Conservation (phyloP, 2,888 invertebrate genomes). For the Athripsodes cinereus region DNA sequence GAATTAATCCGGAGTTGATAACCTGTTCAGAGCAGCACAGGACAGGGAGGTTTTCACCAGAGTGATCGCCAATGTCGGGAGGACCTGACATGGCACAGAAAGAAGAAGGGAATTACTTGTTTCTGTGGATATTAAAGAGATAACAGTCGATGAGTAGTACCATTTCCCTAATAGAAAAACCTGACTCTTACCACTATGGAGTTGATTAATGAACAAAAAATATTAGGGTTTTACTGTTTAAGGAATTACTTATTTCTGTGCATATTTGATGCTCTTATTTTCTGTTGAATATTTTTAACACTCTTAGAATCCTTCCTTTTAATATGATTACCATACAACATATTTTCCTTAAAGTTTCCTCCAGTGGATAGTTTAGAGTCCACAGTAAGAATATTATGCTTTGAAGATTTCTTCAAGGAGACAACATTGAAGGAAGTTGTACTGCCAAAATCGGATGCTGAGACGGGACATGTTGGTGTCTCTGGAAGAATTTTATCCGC, state of each 20-base stretch:
- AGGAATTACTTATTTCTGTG: neutral
- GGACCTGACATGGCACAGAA: too few relatives aligned
- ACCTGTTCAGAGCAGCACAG: too few relatives aligned
- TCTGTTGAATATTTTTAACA: conserved; percentile 11
- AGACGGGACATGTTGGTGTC: conserved; percentile 40
- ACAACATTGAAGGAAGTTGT: conserved; percentile 44
- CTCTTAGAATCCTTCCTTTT: conserved; percentile 10
- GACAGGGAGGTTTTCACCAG: too few relatives aligned
- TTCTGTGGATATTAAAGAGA: too few relatives aligned
- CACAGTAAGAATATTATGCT: conserved; percentile 38
- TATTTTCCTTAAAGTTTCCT: conserved; percentile 13
- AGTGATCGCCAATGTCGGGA: too few relatives aligned
- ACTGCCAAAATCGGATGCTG: conserved; percentile 38
- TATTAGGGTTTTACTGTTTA: too few relatives aligned
- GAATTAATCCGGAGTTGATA: too few relatives aligned
- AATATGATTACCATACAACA: conserved; percentile 12
- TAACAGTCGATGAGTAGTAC: too few relatives aligned
- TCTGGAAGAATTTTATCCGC: conserved; percentile 39
- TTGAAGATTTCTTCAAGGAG: conserved; percentile 30
- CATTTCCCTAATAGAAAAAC: too few relatives aligned
- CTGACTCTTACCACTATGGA: too few relatives aligned
- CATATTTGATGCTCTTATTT: conserved; percentile 9
- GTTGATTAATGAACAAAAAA: too few relatives aligned
- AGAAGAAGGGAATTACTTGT: too few relatives aligned
- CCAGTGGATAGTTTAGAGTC: conserved; percentile 29